Conservation (phyloP, 2,113 vertebrate genomes). For the Rhipidura dahli region DNA sequence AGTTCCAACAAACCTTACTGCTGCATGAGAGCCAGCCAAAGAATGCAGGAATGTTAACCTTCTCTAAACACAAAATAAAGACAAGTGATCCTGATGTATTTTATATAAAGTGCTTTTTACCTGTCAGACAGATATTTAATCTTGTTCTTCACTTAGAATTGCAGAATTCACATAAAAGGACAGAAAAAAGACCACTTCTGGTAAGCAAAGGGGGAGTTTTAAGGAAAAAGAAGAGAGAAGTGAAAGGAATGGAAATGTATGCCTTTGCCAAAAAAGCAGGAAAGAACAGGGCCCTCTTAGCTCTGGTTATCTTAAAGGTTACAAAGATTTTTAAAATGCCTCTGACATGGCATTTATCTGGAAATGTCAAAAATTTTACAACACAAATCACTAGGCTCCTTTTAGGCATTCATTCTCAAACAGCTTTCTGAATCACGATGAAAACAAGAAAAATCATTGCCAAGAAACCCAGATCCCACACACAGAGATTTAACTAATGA, state of each 20-base stretch:
- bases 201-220: neutral
- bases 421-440: neutral
- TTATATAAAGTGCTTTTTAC: neutral
- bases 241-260: neutral
- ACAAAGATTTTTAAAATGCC: neutral
- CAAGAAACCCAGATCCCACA: neutral
- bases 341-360: neutral
- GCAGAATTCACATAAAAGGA: neutral
- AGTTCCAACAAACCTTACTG: neutral
- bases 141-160: neutral
- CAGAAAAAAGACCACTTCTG: neutral
- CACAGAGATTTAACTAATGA: neutral
- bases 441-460: too few species aligned
- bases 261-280: neutral
- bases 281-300: neutral
- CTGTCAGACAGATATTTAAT: neutral
- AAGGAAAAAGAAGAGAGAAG: neutral
- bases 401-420: neutral
- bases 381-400: neutral
- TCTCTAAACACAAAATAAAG: neutral
- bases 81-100: neutral
- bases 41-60: neutral
- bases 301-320: neutral
- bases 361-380: neutral
- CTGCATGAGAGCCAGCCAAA: neutral